These are phyloP conservation scores for Platorchestia sp. DNA, from an alignment of 1,140 invertebrate genomes.

Conservation along the genomic window DNA sequence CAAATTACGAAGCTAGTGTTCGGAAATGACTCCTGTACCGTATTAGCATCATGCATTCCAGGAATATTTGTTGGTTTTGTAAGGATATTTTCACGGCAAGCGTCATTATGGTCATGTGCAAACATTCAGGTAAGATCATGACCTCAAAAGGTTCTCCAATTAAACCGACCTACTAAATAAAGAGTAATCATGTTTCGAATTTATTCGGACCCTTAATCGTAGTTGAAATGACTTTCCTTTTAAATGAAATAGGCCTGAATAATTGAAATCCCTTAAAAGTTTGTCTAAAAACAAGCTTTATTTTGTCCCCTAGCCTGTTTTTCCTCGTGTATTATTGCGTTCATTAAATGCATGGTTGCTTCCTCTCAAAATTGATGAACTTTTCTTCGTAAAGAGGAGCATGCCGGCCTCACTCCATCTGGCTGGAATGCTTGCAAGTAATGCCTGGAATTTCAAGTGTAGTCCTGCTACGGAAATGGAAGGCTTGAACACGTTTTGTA, in stretches of 20 bases:
- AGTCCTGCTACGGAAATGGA: conserved; percentile 48
- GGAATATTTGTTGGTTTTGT: not conserved
- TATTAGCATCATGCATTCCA: not conserved
- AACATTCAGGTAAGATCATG: not conserved
- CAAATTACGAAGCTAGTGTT: not conserved
- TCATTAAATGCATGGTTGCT: not conserved
- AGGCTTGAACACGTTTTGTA: not conserved
- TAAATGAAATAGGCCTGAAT: not conserved
- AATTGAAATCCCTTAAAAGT: not conserved
- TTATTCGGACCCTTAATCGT: too few relatives aligned
- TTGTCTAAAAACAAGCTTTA: not conserved
- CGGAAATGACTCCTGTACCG: not conserved
- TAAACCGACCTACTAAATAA: not conserved
- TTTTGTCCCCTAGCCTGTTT: not conserved
- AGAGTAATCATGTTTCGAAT: too few relatives aligned
- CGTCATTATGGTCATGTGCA: too few relatives aligned
- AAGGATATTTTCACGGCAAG: not conserved
- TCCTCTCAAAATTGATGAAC: conserved; percentile 9
- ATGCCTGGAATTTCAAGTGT: conserved; percentile 45
- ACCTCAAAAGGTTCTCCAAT: not conserved
- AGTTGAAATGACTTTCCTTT: not conserved
- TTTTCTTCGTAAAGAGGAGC: conserved; percentile 29
- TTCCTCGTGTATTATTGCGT: conserved; percentile 9
- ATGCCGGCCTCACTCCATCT: conserved; percentile 39
- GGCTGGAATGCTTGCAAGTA: conserved; percentile 23